phyloP scores from a whole-genome alignment of 2,113 vertebrate species.

The Eurystomus gularis region DNA sequence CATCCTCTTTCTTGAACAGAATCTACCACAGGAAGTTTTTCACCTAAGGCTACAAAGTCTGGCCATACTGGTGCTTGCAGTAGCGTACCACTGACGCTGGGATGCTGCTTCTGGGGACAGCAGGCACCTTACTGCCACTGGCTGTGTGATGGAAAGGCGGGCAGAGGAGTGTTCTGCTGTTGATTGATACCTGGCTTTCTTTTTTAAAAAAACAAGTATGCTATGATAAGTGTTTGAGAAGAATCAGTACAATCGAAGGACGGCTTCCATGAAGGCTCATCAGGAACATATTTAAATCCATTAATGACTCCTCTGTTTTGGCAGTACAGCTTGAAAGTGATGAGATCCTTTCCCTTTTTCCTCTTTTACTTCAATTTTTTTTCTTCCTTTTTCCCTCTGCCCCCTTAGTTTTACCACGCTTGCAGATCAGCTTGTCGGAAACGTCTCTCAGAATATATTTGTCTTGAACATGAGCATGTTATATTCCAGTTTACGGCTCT shows the following conservation, averaged over 20 bases:
- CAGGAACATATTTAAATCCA: background rate
- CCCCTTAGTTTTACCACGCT: background rate
- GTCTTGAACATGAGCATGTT: background rate
- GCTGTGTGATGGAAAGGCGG: background rate
- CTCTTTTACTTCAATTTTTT: background rate
- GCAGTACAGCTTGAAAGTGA: background rate
- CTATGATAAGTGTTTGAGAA: background rate
- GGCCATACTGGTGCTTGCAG: background rate
- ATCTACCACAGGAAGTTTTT: background rate
- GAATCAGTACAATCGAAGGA: background rate
- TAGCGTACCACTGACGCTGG: background rate
- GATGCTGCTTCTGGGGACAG: background rate
- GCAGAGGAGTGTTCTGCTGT: background rate
- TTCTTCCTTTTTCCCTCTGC: background rate
- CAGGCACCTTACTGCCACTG: accelerated
- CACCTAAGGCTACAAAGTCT: background rate
- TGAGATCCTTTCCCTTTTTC: background rate
- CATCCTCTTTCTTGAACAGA: background rate
- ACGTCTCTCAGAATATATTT: background rate
- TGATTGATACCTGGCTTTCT: background rate
- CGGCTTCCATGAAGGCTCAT: background rate
- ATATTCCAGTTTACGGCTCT: background rate
- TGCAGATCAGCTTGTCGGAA: background rate
- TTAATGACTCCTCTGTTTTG: background rate
- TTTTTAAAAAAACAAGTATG: background rate